A percentile compares a stretch with the other conserved stretches of the same genome.
Conservation (phyloP, 2,888 invertebrate genomes). For the Erynnis tages region DNA sequence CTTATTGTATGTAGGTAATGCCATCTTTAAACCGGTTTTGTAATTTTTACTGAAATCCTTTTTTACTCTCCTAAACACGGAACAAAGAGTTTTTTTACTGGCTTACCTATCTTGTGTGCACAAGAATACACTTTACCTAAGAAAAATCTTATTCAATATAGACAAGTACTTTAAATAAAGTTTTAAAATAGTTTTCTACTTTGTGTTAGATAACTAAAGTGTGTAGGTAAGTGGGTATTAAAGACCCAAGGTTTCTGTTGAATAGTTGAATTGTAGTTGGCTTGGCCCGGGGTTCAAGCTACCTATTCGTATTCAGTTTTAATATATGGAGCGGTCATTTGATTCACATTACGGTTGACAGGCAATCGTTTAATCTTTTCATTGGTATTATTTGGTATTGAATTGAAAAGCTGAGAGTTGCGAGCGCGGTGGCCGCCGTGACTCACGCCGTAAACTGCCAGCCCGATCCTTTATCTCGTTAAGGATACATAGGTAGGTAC, state of each 20-base stretch:
- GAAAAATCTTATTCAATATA: no score
- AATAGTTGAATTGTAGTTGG: neutral
- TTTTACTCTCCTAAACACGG: neutral
- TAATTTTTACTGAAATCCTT: neutral
- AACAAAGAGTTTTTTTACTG: no score
- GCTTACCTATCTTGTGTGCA: no score
- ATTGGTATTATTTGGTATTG: conserved; percentile 57
- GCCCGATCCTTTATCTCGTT: conserved; percentile 37
- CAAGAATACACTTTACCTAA: no score
- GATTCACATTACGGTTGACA: conserved; percentile 64
- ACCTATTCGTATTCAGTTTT: conserved; percentile 18
- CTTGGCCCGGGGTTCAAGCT: neutral
- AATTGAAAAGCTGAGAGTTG: conserved; percentile 39
- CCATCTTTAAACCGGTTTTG: neutral
- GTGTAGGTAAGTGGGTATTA: no score
- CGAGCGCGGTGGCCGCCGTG: conserved; percentile 54
- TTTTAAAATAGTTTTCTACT: no score
- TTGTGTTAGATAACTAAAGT: no score
- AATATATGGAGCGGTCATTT: conserved; percentile 60
- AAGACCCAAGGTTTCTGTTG: no score
- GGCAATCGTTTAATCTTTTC: conserved; percentile 62
- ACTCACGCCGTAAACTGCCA: conserved; percentile 37
- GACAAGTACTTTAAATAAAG: no score
- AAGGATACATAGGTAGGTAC: conserved; percentile 25
- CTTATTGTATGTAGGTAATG: no score